Base-by-base conservation (phyloP, 2,113 vertebrate species). In the Phodopus roborovskii region DNA sequence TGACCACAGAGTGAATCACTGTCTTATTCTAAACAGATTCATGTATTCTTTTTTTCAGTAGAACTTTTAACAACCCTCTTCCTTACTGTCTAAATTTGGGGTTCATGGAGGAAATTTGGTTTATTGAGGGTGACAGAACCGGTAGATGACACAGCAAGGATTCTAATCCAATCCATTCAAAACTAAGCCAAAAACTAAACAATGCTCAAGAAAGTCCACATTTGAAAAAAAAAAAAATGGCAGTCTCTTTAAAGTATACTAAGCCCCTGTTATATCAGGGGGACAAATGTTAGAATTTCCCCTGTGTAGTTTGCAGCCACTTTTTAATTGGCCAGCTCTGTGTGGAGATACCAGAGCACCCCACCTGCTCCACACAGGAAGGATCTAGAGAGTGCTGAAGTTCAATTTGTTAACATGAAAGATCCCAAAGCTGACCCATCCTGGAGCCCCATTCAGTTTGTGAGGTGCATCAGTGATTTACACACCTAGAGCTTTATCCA, bases 111-210 rank as follows among this genome's bases (percentile, higher is more conserved):
- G 48, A 11, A 45, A 20, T n/a, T 82, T 90, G 53, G 30, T 39
- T 28, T 60, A 26, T 9, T 9, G 22, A 60, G 36, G 2, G 26
- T 22, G 64, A 58, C 10, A 3, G 64, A 92, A 22, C 42, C 33
- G 74, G 22, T 0, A 17, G 33, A 42, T 1, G 13, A 82, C 6
- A 39, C 8, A 39, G 3, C 42, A 58, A 17, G 4, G 53, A 77
- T 77, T 56, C 58, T 75, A 62, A 26, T 48, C 36, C 39, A 39
- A 58, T 68, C 88, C 15, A 39, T 66, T 82, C 50, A 22, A 94
- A 94, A 73, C 79, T 33, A 81, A 82, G 33, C 16, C 71, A 96
- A 42, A 94, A 88, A 48, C 39, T 15, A 75, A 93, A 71, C 28
- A 7, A 45, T 36, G 5, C 4, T 50, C 24, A 26, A 9, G 15